Conservation (phyloP, 2,797 vertebrate genomes). For the Oryzias dopingdopingensis region DNA sequence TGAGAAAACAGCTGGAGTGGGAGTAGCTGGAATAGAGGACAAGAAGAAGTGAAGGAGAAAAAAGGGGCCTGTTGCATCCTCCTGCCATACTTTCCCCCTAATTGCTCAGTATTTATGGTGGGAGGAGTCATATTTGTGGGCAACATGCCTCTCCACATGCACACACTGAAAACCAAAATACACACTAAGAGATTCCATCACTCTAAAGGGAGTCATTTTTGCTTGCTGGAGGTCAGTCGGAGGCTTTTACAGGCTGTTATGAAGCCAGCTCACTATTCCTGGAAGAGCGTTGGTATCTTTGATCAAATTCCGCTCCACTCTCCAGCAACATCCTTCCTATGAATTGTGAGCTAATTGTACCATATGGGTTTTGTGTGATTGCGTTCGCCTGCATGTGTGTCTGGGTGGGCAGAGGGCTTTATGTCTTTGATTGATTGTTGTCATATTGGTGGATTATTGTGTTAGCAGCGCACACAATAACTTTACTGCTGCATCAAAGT, state of each 20-base stretch:
- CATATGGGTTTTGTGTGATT: conserved; percentile 42
- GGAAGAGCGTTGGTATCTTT: conserved; percentile 73
- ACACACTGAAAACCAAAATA: conserved; percentile 55
- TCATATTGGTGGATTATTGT: conserved; percentile 70
- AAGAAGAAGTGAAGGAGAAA: conserved; percentile 20
- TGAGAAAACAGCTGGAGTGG: not conserved
- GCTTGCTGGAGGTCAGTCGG: conserved; percentile 51
- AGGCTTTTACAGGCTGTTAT: conserved; percentile 73
- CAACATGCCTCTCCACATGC: conserved; percentile 44
- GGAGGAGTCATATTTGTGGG: conserved; percentile 52
- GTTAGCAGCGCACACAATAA: conserved; percentile 65
- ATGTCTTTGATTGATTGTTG: conserved; percentile 70
- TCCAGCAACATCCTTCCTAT: conserved; percentile 62
- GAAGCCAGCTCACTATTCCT: conserved; percentile 64
- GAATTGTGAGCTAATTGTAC: conserved; percentile 65
- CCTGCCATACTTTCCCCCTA: conserved; percentile 36
- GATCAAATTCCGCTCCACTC: conserved; percentile 78
- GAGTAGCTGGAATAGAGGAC: conserved; percentile 6
- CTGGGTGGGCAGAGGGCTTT: conserved; percentile 35
- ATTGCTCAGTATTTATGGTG: conserved; percentile 58
- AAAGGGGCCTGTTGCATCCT: conserved; percentile 52
- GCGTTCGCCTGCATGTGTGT: conserved; percentile 22
- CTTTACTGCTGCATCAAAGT: conserved; percentile 48
- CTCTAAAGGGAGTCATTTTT: conserved; percentile 69
- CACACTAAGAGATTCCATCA: conserved; percentile 58